Conservation (phyloP, 2,888 invertebrate species). For the Augiades crinisus region DNA sequence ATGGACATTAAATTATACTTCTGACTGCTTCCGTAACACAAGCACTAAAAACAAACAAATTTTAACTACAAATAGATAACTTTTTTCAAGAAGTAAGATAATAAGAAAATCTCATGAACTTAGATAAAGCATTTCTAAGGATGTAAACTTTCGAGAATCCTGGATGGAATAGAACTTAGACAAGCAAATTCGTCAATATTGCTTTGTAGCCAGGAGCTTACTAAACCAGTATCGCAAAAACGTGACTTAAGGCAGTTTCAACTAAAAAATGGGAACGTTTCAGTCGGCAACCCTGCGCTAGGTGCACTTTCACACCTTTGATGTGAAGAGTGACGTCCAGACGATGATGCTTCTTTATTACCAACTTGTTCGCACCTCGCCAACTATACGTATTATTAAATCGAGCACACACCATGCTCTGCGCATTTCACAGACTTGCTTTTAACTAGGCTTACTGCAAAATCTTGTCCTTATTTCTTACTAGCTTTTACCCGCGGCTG, state of each 20-base stretch:
- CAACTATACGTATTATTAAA: conserved; percentile 20
- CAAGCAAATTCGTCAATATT: no score
- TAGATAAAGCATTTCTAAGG: no score
- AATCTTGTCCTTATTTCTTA: not conserved
- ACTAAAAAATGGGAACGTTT: not conserved
- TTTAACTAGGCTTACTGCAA: not conserved
- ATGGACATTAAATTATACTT: no score
- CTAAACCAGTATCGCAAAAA: not conserved
- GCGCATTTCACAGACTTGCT: conserved; percentile 6
- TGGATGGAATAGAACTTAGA: no score
- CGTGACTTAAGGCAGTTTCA: not conserved
- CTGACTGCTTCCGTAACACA: no score
- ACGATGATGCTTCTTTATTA: conserved; percentile 58
- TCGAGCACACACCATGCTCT: conserved; percentile 13
- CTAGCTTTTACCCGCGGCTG: no score
- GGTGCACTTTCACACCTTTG: conserved; percentile 63
- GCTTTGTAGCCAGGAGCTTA: not conserved
- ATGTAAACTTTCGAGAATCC: no score
- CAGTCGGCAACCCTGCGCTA: conserved; percentile 48
- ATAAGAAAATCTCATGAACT: no score
- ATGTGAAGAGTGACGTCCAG: conserved; percentile 62
- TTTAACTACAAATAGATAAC: no score
- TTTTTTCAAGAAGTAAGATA: no score
- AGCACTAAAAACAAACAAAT: no score
- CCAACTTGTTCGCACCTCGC: conserved; percentile 48